Base-by-base conservation (phyloP, 2,797 vertebrate genomes). In the Xenentodon cancila region DNA sequence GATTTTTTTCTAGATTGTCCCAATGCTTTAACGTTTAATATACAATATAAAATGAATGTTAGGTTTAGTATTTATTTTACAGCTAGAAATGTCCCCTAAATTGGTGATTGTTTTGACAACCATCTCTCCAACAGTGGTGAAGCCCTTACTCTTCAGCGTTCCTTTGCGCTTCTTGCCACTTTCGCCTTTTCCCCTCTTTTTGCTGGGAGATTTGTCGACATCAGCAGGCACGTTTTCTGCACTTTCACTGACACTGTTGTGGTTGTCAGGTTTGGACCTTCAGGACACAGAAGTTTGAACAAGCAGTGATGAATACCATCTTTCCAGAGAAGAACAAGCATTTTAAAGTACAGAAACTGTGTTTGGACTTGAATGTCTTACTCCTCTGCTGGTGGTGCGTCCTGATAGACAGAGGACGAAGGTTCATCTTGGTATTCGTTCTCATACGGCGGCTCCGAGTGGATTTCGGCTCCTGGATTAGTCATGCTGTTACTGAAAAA, bases 141-240 rank as follows among this genome's bases (percentile, higher is more conserved):
- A 40, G 13, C 37, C 4, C 57, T 90, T 84, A 94, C 94, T 94
- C 71, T 91, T 90, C 63, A 68, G 92, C 1, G 85, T 55, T 64
- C 86, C 87, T 84, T 93, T 94, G 60, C 59, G 82, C 59, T 91
- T 93, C 81, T 87, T 91, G 40, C 27, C 64, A 2, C 22, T 67
- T 0, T 85, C 77, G 15, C 9, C 52, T 81, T 92, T 92, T 15
- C 13, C 65, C 55, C 83, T 91, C 77, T 92, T 93, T 44, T 80
- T 89, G 34, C 8, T 15, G 5, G n/a, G 4, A 22, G 79, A 53
- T 0, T 19, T 1, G 2, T 8, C 0, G 2, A 87, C 0, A 20
- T 87, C 77, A 53, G 91, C 87, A 6, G 82, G 78, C 2, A 59
- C 0, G 21, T 67, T 81, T 0, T 84, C 84, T 1, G 53, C 32